phyloP scores from a whole-genome alignment of 2,797 vertebrate genomes.

The Brachymystax lenok region DNA sequence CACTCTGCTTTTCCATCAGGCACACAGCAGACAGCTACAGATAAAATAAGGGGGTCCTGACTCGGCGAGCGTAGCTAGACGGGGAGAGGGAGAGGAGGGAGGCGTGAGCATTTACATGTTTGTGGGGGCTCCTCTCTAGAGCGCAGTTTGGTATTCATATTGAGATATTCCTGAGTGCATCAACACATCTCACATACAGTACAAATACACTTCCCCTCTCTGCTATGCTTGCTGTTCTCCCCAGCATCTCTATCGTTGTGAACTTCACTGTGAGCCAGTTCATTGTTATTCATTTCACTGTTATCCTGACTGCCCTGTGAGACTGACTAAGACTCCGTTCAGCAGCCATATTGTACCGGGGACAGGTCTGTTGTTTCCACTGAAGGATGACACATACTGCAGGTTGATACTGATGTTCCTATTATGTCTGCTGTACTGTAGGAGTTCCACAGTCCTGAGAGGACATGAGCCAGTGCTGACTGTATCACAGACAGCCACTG shows the following conservation, averaged over 20 bases:
- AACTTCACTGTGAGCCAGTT: conserved; percentile 61
- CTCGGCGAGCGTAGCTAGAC: conserved; percentile 55
- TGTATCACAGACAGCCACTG: background rate
- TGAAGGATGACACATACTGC: background rate
- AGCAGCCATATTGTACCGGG: conserved; percentile 33
- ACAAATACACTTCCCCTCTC: conserved; percentile 26
- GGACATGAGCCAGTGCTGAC: background rate
- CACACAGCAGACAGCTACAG: conserved; percentile 67
- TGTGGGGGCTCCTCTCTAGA: conserved; percentile 53
- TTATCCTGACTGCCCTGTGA: conserved; percentile 53
- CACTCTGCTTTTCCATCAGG: conserved; percentile 73
- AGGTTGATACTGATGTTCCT: background rate
- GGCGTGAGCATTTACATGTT: conserved; percentile 57
- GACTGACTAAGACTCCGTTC: conserved; percentile 50
- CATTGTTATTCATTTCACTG: conserved; percentile 72
- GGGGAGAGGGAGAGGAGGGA: conserved; percentile 40
- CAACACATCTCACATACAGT: conserved; percentile 26
- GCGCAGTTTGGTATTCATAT: conserved; percentile 50
- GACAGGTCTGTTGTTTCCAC: conserved; percentile 31
- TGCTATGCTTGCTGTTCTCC: conserved; percentile 20
- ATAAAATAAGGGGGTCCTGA: conserved; percentile 69
- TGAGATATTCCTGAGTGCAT: conserved; percentile 54
- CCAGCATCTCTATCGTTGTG: conserved; percentile 55
- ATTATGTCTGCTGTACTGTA: background rate
- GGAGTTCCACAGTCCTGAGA: background rate